Evolutionary conservation across 2,797 vertebrate species (phyloP), one percentile per base, ranked within the genome.

Genomic region (Sebastes cheni): DNA sequence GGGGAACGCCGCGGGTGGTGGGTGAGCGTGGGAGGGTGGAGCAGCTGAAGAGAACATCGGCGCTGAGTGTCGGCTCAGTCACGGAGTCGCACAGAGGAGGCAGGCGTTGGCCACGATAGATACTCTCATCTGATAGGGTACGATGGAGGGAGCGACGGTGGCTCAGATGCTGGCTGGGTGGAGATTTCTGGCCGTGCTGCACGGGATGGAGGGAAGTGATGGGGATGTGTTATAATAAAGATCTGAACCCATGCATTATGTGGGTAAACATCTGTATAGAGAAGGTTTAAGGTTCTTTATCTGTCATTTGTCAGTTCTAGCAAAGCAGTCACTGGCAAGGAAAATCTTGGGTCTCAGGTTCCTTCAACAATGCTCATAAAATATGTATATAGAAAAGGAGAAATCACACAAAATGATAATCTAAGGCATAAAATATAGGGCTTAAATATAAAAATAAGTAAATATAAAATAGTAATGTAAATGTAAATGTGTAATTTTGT

Each of bases 91-190:
- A 96, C 91, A 98, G 96, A 18, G 97, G 86, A 23, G 98, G 98
- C 9, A 98, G 96, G 67, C 98, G 95, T 83, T 99, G 98, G 72
- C 97, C 96, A 0, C 98, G 97, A 90, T 99, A 99, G 91, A 99
- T 99, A 77, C 99, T 99, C 95, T 99, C 99, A 16, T 99, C 99
- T 0, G 99, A 99, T 83, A 99, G 95, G 2, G 99, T 99, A 22
- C 99, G 96, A 82, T 99, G 99, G 88, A 99, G 95, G 13, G 97
- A 97, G 91, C 98, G 97, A 58, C 96, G 96, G 39, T 92, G 96
- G 27, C 95, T 95, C 54, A 96, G 95, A 54, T 96, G 95, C 68
- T 96, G 96, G 76, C 90, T 90, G 9, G 96, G 96, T 20, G 97
- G 96, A 0, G 97, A 97, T 67, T 95, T 92, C 85, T 93, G 92